Evolutionary conservation across 2,797 vertebrate genomes (phyloP).

Genomic region (Cetoscarus ocellatus): DNA sequence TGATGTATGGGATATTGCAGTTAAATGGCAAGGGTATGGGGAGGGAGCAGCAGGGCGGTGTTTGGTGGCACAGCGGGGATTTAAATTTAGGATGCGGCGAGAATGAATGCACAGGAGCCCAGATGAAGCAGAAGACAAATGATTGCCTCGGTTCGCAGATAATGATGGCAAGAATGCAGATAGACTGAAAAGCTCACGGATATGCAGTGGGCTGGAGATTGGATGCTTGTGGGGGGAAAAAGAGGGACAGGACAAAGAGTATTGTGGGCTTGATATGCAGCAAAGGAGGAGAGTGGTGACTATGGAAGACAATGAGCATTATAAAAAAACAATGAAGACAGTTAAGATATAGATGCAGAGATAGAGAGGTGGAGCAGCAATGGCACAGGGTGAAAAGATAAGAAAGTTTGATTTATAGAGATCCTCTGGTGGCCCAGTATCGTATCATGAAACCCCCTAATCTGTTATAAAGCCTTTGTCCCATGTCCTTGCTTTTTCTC

Average conservation of each 20-base stretch:
- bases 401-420: conserved; percentile 15
- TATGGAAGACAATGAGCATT: neutral
- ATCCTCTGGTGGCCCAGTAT: neutral
- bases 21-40: neutral
- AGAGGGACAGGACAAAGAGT: neutral
- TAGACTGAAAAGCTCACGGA: conserved; percentile 23
- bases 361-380: neutral
- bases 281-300: neutral
- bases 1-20: neutral
- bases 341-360: neutral
- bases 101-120: conserved; percentile 23
- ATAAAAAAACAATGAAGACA: neutral
- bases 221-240: conserved; percentile 2
- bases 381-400: conserved; percentile 9
- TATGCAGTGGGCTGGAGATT: neutral
- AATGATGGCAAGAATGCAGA: conserved; percentile 44
- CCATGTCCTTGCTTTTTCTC: neutral
- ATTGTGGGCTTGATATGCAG: conserved; percentile 5
- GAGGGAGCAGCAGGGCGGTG: neutral
- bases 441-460: neutral
- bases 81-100: conserved; percentile 41
- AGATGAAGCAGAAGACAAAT: conserved; percentile 50
- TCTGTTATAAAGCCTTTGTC: neutral
- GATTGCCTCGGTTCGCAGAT: conserved; percentile 35
- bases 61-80: conserved; percentile 15